Conservation (phyloP, 2,113 vertebrate species). For the Platichthys stellatus region DNA sequence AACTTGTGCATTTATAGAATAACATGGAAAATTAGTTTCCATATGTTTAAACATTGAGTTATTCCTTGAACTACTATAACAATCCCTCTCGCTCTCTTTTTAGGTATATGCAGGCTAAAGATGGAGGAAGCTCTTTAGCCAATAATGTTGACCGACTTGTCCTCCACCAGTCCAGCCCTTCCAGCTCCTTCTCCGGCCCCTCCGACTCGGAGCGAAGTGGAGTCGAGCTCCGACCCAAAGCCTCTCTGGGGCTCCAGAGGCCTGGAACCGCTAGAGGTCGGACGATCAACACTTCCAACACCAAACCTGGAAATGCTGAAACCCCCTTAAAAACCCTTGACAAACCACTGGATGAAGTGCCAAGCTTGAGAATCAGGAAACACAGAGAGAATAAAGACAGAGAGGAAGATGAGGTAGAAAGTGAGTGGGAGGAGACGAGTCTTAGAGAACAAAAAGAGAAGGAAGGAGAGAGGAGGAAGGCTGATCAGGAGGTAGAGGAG, state of each 20-base stretch:
- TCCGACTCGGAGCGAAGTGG: constrained; percentile 40
- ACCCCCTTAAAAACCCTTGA: neutral
- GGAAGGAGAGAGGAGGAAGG: constrained; percentile 25
- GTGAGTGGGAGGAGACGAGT: constrained; percentile 48
- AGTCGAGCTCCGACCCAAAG: neutral
- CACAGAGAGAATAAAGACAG: constrained; percentile 21
- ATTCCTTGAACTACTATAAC: neutral
- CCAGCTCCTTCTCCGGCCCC: constrained; percentile 37
- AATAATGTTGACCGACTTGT: constrained; percentile 56
- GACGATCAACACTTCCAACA: constrained; percentile 2
- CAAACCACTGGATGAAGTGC: constrained; percentile 11
- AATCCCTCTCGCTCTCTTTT: neutral
- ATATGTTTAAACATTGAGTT: neutral
- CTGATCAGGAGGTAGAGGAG: constrained; percentile 72
- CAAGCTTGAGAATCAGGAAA: neutral
- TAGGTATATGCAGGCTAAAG: constrained; percentile 40
- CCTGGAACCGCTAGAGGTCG: constrained; percentile 73
- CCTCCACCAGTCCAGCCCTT: constrained; percentile 62
- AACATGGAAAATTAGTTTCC: neutral
- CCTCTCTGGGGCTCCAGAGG: constrained; percentile 36
- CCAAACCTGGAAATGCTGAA: constrained; percentile 1
- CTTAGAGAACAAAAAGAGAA: constrained; percentile 2
- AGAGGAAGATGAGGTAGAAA: constrained; percentile 30
- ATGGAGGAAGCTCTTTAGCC: neutral
- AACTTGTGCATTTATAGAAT: neutral